Evolutionary conservation across 2,888 invertebrate species (phyloP), one percentile per base, ranked within the genome.

Genomic region (Nysson spinosus): DNA sequence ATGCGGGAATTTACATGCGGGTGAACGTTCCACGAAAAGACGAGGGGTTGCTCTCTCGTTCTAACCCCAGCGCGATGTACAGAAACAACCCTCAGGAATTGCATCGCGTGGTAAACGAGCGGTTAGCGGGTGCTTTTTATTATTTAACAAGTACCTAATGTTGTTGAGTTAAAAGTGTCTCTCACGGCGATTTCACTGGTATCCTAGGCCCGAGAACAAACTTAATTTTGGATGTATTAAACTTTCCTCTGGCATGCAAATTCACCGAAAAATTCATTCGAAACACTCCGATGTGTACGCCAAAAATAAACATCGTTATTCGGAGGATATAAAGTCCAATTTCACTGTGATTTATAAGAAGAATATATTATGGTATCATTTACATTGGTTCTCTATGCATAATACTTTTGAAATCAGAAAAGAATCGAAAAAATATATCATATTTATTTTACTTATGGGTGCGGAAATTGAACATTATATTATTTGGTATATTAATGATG

Each of bases 1-100:
- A 71, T 71, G 46, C 30, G 66, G 46, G 24, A 55, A 67, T 72
- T 72, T 72, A 68, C 68, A 72, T 72, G 72, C 72, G 50, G 54
- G 34, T 32, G 40, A 17, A 58, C 52, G 44, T 50, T 47, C 37
- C 47, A 34, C 39, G 39, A 37, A 35, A 49, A 47, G 55, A 5
- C 47, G 34, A 57, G 37, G 55, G 47, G 49, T 44, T 39, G 12
- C 17, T 28, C 34, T n/a, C 52, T 34, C 24, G 37, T 47, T 12
- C 32, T 20, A 19, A 19, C 40, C 39, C 19, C 30, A n/a, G n/a
- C 26, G 14, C 28, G 30, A 46, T 14, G 16, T 32, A 30, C 20
- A 9, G 56, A 42, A 51, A 56, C 65, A 28, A 46, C 49, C 64
- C 34, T 4, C 19, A 7, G 44, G 68, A 60, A 62, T 62, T 58